Conservation (phyloP, 2,797 vertebrate species). For the Anniella stebbinsi region DNA sequence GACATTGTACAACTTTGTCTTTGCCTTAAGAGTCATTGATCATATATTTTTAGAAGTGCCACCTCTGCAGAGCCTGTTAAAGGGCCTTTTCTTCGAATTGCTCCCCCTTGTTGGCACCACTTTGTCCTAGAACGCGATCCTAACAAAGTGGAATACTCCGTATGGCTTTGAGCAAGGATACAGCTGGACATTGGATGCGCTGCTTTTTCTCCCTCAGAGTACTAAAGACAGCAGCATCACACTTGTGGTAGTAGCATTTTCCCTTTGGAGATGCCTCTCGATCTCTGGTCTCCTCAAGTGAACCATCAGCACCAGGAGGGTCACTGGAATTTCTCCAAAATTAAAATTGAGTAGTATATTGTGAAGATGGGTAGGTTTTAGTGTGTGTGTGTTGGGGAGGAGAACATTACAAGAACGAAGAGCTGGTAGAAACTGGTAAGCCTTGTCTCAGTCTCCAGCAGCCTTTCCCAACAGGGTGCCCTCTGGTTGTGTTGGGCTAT, state of each 20-base stretch:
- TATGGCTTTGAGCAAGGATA: background rate
- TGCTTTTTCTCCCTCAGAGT: background rate
- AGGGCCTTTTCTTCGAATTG: too few relatives aligned
- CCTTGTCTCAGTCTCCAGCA: background rate
- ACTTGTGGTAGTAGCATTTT: background rate
- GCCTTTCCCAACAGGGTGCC: background rate
- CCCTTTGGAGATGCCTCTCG: background rate
- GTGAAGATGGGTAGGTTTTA: background rate
- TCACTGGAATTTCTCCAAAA: background rate
- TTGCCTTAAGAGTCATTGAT: background rate
- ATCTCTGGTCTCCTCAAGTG: background rate
- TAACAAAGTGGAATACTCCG: background rate
- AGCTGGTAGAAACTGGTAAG: background rate
- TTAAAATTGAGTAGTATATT: background rate
- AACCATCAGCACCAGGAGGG: background rate
- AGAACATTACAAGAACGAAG: too few relatives aligned
- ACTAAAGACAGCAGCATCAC: background rate
- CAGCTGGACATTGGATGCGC: background rate
- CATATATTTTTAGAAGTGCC: background rate
- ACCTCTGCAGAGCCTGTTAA: background rate
- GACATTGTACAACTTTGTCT: background rate
- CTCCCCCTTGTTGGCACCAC: background rate
- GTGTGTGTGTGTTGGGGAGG: background rate
- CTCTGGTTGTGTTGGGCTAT: too few relatives aligned
- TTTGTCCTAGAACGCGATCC: background rate